Evolutionary conservation across 2,113 vertebrate genomes (phyloP).

Genomic region (Megaceryle torquata): DNA sequence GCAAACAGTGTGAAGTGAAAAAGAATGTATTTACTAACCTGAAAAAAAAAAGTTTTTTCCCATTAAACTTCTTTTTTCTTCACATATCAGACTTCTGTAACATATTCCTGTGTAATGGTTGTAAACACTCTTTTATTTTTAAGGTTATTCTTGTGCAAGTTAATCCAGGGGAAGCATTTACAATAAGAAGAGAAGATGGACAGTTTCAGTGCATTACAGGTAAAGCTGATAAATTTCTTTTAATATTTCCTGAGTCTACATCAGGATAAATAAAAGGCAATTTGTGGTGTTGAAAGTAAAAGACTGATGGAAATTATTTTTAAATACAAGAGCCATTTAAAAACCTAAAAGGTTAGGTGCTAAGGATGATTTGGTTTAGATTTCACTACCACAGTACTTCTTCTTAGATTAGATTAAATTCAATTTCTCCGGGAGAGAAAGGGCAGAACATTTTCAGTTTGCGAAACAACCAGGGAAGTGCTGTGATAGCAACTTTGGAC

Average conservation of each 20-base stretch:
- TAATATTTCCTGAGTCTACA: not conserved
- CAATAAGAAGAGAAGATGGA: constrained; percentile 99
- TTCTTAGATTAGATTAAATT: not conserved
- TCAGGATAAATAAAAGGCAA: not conserved
- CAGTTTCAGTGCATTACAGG: constrained; percentile 99
- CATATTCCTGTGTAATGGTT: constrained; percentile 28
- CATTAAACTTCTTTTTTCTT: not conserved
- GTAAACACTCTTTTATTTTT: constrained; percentile 62
- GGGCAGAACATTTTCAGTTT: not conserved
- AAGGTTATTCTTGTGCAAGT: constrained; percentile 99
- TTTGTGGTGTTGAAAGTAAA: not conserved
- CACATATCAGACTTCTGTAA: not conserved
- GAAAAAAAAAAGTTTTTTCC: not conserved
- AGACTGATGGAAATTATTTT: not conserved
- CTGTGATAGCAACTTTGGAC: not conserved
- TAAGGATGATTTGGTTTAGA: not conserved
- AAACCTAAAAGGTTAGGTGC: not conserved
- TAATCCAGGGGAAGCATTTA: constrained; percentile 98
- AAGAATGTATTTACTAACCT: not conserved
- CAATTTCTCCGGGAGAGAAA: not conserved
- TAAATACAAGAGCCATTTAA: not conserved
- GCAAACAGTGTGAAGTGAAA: not conserved
- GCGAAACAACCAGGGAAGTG: not conserved
- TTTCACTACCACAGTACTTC: not conserved
- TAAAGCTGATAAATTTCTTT: constrained; percentile 69